These are phyloP conservation scores for Doryteuthis pealeii DNA, from an alignment of 1,140 invertebrate genomes.

Conservation along the genomic window DNA sequence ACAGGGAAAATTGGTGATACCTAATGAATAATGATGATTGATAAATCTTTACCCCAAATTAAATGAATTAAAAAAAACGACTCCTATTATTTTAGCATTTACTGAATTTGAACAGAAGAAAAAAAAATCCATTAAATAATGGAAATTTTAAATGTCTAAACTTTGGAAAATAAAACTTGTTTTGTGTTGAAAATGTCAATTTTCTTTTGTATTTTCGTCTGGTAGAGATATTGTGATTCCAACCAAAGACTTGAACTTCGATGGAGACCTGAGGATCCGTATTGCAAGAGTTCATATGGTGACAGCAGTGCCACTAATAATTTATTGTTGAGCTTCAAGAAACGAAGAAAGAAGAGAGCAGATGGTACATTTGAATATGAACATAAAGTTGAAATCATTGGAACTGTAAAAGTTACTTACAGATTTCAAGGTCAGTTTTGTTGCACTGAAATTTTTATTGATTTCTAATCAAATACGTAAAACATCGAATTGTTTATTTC, in stretches of 20 bases:
- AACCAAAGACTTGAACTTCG: constrained; percentile 74
- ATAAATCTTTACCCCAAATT: too few relatives aligned
- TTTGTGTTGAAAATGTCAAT: too few relatives aligned
- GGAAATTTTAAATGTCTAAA: too few relatives aligned
- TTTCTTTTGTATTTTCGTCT: neutral
- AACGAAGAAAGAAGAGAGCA: constrained; percentile 43
- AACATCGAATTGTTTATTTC: neutral
- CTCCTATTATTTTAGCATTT: too few relatives aligned
- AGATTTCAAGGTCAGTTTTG: constrained; percentile 71
- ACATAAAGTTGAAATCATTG: constrained; percentile 66
- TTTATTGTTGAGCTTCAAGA: constrained; percentile 72
- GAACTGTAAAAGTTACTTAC: constrained; percentile 70
- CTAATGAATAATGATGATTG: too few relatives aligned
- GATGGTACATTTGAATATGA: constrained; percentile 33
- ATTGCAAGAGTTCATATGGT: constrained; percentile 76
- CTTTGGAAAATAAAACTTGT: too few relatives aligned
- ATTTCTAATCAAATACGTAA: neutral
- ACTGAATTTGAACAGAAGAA: too few relatives aligned
- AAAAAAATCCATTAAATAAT: too few relatives aligned
- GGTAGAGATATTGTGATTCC: constrained; percentile 42
- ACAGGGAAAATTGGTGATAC: too few relatives aligned
- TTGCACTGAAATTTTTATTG: constrained; percentile 6
- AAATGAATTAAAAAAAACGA: too few relatives aligned
- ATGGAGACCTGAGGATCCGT: constrained; percentile 84
- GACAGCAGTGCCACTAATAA: constrained; percentile 70